phyloP scores from a whole-genome alignment of 2,797 vertebrate genomes.

The Acipenser oxyrinchus region DNA sequence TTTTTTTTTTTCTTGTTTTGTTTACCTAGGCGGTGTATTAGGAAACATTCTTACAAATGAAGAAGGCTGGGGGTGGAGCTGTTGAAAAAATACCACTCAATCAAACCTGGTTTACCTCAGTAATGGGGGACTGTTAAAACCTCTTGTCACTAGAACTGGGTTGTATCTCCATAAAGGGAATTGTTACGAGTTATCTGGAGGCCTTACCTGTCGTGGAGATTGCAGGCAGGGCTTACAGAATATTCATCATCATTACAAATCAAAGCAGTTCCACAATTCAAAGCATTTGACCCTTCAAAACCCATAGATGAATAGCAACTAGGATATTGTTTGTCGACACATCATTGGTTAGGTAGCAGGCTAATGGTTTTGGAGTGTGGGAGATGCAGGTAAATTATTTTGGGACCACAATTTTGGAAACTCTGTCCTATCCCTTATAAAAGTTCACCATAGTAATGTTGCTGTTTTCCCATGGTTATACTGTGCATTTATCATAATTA shows the following conservation, averaged over 20 bases:
- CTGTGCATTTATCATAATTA: too few relatives aligned
- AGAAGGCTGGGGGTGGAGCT: neutral
- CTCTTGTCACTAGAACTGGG: slow-evolving; percentile 10
- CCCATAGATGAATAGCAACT: neutral
- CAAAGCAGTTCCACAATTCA: neutral
- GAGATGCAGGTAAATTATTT: too few relatives aligned
- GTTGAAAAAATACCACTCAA: slow-evolving; percentile 1
- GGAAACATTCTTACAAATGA: slow-evolving; percentile 1
- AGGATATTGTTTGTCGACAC: too few relatives aligned
- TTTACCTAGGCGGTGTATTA: slow-evolving; percentile 16
- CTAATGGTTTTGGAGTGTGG: too few relatives aligned
- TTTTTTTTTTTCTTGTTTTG: neutral
- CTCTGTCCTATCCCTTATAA: too few relatives aligned
- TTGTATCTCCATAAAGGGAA: slow-evolving; percentile 66
- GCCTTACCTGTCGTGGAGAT: slow-evolving; percentile 50
- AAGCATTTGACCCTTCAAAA: too few relatives aligned
- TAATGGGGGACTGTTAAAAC: slow-evolving; percentile 5
- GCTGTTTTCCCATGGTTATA: too few relatives aligned
- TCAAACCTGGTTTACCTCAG: slow-evolving; percentile 6
- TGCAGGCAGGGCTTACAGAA: slow-evolving; percentile 42
- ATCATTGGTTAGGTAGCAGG: too few relatives aligned
- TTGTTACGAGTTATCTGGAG: slow-evolving; percentile 48
- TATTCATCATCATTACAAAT: neutral
- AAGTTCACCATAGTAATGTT: too few relatives aligned
- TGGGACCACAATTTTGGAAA: too few relatives aligned